Percentiles rank a stretch among this genome's conserved stretches.
Conservation (phyloP, 1,140 invertebrate genomes). For the Dreissena polymorpha region DNA sequence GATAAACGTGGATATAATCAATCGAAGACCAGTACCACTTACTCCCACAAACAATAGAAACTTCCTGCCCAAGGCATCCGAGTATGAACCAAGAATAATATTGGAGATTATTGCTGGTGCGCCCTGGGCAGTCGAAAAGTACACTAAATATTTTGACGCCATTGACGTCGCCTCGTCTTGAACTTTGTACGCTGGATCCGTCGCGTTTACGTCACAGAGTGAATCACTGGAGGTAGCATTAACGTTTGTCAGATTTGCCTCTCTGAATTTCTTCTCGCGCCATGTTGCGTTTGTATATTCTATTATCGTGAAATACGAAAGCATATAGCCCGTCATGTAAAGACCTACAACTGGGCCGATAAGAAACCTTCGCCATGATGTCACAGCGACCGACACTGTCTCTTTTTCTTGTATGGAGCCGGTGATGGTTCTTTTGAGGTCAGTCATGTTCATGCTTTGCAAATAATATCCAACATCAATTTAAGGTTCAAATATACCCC, state of each 20-base stretch:
- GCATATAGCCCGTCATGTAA: conserved; percentile 44
- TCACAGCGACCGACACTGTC: not conserved
- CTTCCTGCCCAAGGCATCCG: conserved; percentile 35
- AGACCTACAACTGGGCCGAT: conserved; percentile 29
- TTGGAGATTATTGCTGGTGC: conserved; percentile 41
- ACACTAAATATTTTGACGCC: conserved; percentile 36
- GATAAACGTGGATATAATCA: conserved; percentile 14
- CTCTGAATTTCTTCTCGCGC: conserved; percentile 13
- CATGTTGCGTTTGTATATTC: conserved; percentile 40
- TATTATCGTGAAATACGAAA: conserved; percentile 48
- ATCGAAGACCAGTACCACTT: conserved; percentile 19
- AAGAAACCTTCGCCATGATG: conserved; percentile 27
- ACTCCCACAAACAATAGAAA: conserved; percentile 44
- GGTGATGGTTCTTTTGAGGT: too few species aligned
- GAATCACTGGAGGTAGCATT: not conserved
- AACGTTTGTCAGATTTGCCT: conserved; percentile 12
- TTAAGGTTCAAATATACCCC: too few species aligned
- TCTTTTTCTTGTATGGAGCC: too few species aligned
- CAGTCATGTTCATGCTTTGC: too few species aligned
- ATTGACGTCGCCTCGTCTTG: conserved; percentile 17
- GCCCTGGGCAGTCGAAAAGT: conserved; percentile 26
- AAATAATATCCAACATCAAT: too few species aligned
- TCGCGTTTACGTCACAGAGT: conserved; percentile 28
- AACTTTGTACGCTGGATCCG: conserved; percentile 11
- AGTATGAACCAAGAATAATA: conserved; percentile 36